Evolutionary conservation across 2,888 invertebrate species (phyloP).

Genomic region (Agriotes lineatus): DNA sequence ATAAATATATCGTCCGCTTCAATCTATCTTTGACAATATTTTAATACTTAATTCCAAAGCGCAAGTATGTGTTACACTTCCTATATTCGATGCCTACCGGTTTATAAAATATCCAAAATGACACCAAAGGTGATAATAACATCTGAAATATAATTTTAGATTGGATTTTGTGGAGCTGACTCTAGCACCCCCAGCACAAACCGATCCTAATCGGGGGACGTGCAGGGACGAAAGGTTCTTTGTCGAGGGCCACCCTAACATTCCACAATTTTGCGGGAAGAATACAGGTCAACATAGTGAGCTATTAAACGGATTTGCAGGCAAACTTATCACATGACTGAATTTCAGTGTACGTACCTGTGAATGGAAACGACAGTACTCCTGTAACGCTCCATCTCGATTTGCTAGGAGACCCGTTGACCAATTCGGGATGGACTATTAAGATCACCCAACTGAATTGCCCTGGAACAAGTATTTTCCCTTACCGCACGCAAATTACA

Average conservation of each 20-base stretch:
- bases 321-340: slow-evolving; percentile 21
- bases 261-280: slow-evolving; percentile 71
- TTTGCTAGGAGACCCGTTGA: slow-evolving; percentile 17
- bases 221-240: slow-evolving; percentile 70
- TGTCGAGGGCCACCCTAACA: slow-evolving; percentile 68
- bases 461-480: slow-evolving; percentile 49
- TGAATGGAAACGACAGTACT: slow-evolving; percentile 54
- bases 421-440: slow-evolving; percentile 68
- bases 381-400: slow-evolving; percentile 52
- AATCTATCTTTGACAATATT: too few relatives aligned
- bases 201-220: slow-evolving; percentile 54
- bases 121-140: too few relatives aligned
- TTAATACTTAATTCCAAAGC: too few relatives aligned
- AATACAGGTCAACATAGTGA: slow-evolving; percentile 73
- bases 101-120: too few relatives aligned
- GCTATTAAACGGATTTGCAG: slow-evolving; percentile 52
- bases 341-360: slow-evolving; percentile 64
- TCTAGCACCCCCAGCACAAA: slow-evolving; percentile 67
- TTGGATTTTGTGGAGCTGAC: slow-evolving; percentile 72
- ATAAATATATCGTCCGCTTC: too few relatives aligned
- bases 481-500: slow-evolving; percentile 39
- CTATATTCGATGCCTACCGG: too few relatives aligned
- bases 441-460: slow-evolving; percentile 66
- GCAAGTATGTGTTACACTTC: too few relatives aligned
- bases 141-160: slow-evolving; percentile 50